These are phyloP conservation scores for Leptinotarsa rubiginosa DNA, from an alignment of 2,888 invertebrate genomes.

Conservation along the genomic window DNA sequence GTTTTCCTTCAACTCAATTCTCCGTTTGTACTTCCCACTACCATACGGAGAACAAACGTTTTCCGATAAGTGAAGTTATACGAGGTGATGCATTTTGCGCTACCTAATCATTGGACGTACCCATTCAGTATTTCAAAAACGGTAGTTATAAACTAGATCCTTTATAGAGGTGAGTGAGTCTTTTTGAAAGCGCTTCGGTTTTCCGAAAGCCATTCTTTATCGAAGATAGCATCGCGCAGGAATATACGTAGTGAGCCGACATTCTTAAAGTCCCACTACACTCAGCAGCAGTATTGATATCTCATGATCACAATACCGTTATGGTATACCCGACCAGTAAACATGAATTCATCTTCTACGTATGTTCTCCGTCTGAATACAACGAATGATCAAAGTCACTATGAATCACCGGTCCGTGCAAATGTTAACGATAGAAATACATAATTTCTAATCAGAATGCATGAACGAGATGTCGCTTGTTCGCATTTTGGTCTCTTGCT, in stretches of 20 bases:
- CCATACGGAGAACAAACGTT: constrained; percentile 6
- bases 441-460: constrained; percentile 55
- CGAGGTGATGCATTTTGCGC: constrained; percentile 21
- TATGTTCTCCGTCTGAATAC: constrained; percentile 47
- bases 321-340: constrained; percentile 48
- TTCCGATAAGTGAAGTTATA: constrained; percentile 16
- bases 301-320: constrained; percentile 58
- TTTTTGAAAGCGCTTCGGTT: constrained; percentile 51
- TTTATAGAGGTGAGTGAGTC: constrained; percentile 44
- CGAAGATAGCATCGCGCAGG: constrained; percentile 58
- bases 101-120: constrained; percentile 13
- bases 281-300: constrained; percentile 55
- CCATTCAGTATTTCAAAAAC: constrained; percentile 22
- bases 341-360: constrained; percentile 55
- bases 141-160: constrained; percentile 41
- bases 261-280: constrained; percentile 53
- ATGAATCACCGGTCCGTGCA: constrained; percentile 54
- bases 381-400: constrained; percentile 49
- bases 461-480: constrained; percentile 27
- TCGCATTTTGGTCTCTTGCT: constrained; percentile 29
- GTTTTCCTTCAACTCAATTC: constrained; percentile 4
- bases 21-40: background rate
- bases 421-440: constrained; percentile 51
- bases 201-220: constrained; percentile 60
- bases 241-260: constrained; percentile 54